Conservation (phyloP, 2,888 invertebrate species). For the Eretmocerus hayati region DNA sequence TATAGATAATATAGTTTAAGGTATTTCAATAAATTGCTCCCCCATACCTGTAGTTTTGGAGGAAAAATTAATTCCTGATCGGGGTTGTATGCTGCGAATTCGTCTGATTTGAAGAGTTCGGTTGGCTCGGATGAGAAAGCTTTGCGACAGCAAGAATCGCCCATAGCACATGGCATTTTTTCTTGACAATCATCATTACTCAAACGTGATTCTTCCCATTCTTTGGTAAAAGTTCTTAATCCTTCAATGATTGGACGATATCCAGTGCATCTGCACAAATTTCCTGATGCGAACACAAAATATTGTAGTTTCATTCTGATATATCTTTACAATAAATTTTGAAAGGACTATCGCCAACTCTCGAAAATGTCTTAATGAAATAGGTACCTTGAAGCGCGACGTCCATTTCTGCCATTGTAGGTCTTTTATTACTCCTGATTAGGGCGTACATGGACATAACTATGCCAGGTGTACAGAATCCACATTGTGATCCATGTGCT, state of each 20-base stretch:
- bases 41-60: conserved; percentile 66
- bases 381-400: conserved; percentile 69
- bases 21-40: background rate
- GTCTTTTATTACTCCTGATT: conserved; percentile 63
- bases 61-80: conserved; percentile 90
- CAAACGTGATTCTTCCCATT: conserved; percentile 53
- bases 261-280: conserved; percentile 87
- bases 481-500: conserved; percentile 90
- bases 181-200: conserved; percentile 27
- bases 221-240: conserved; percentile 74
- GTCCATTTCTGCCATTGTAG: conserved; percentile 70
- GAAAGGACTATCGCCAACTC: too few relatives aligned
- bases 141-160: conserved; percentile 59
- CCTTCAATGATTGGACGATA: conserved; percentile 91
- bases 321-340: too few relatives aligned
- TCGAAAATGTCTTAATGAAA: conserved; percentile 8
- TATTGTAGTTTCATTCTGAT: background rate
- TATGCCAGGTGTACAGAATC: conserved; percentile 92
- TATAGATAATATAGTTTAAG: conserved; percentile 25
- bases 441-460: conserved; percentile 96
- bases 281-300: conserved; percentile 44
- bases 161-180: conserved; percentile 53
- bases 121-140: conserved; percentile 35
- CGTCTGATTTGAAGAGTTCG: conserved; percentile 53
- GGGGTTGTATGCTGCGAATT: conserved; percentile 67